Base-by-base conservation (phyloP, 2,113 vertebrate genomes). In the Microcebus tavaratra region DNA sequence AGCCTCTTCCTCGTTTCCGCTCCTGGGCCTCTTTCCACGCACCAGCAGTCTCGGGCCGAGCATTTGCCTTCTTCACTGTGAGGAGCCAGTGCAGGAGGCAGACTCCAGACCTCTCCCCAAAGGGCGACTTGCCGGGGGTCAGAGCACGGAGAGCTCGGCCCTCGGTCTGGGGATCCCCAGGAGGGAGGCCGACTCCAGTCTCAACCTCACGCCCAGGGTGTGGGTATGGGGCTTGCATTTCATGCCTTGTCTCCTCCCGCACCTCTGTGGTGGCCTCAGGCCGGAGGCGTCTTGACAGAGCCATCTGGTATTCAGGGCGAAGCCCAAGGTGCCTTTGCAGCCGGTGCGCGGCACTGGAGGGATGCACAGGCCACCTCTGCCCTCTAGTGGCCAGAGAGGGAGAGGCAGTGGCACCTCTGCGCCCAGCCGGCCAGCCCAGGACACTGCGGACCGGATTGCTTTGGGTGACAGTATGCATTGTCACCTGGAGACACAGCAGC, bases 331-430 rank as follows among this genome's bases (percentile, higher is more conserved):
- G 73, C 93, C 93, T 76, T 88, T 80, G n/a, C 75, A 57, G 61
- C 45, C 12, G 76, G 31, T 3, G 17, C 65, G 27, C 59, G 65
- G 48, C 3, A 20, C 93, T 96, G 91, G 63, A 36, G 6, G 94
- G 94, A 87, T 94, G 12, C 21, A 0, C n/a, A 55, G 95, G 63
- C 55, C 42, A 1, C 90, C 48, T n/a, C 97, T 93, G 98, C 72
- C 98, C 98, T 97, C 98, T 98, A 96, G 98, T 98, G 98, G 98
- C 89, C 4, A 68, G 50, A 98, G 34, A 3, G 17, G n/a, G 85
- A 96, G 95, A 83, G 31, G 27, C 14, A 68, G 3, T 5, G 8
- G 12, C 21, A 21, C n/a, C 53, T 68, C 12, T 0, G 0, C 5
- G 2, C 76, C 36, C 2, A 6, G 18, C 55, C 53, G 3, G 8